Evolutionary conservation across 2,888 invertebrate genomes (phyloP), one percentile per base, ranked within the genome.

Genomic region (Acanthosepion esculentum): DNA sequence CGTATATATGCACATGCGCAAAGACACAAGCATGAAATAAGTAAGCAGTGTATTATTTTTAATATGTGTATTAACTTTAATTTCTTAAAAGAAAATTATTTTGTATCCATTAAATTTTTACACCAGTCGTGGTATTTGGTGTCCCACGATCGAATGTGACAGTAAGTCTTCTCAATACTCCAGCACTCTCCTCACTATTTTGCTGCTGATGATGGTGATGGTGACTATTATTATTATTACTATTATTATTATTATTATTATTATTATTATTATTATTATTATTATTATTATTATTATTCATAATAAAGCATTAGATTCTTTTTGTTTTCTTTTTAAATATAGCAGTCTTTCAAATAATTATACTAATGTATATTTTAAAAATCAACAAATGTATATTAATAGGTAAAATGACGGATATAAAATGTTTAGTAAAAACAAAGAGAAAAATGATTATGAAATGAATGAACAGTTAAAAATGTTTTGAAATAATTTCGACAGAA

Each of bases 241-340:
- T 78, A 78, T 78, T 78, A 78, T 78, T 78, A 78, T 78, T 78
- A 78, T 78, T 78, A 23, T 59, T 59, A 78, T n/a, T 78, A 78
- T 78, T 78, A 78, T 78, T 78, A 78, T 78, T 78, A 78, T 78
- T 78, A 78, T 78, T 78, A 78, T 78, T 78, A 78, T 78, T 78
- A 78, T 78, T 78, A 78, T 78, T 78, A 78, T 78, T 78, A 78
- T 78, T 78, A 78, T 78, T 78, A 78, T 78, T 78, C 18, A 78
- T 15, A 78, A 78, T n/a, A 33, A n/a, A 78, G 7, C 12, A 12
- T 5, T 78, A 5, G n/a, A 10, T 33, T n/a, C 5, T n/a, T 12
- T 5, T 78, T 78, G 2, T 29, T 78, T 10, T 33, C n/a, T 78
- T 78, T 78, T 78, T 15, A n/a, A 78, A 78, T n/a, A n/a, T 78